Percentiles rank a stretch among this genome's conserved stretches.
phyloP scores from a whole-genome alignment of 2,797 vertebrate species.

The Cynodonichthys magdalenae region DNA sequence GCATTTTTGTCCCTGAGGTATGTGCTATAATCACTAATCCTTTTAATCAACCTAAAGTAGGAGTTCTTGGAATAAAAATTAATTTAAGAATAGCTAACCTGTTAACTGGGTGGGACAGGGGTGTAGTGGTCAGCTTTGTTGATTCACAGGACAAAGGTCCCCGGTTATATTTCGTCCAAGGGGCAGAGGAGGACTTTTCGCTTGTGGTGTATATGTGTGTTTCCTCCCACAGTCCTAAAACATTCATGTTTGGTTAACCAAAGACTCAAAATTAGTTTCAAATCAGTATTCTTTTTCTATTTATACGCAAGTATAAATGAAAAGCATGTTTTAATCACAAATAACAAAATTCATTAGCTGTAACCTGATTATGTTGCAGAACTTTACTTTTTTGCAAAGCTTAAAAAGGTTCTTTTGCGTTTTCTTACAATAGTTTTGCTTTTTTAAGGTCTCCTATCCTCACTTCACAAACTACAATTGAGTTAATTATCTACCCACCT shows the following conservation, averaged over 20 bases:
- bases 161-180: not conserved
- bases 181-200: no score
- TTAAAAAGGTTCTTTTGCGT: no score
- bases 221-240: no score
- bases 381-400: not conserved
- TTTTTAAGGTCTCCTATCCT: not conserved
- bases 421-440: not conserved
- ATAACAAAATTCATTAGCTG: not conserved
- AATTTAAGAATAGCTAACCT: not conserved
- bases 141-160: not conserved
- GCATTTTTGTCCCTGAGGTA: slow-evolving; percentile 9
- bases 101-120: no score
- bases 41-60: not conserved
- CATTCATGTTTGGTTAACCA: no score
- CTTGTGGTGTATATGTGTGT: no score
- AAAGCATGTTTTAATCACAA: no score
- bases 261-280: no score
- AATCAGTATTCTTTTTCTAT: no score
- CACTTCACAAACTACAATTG: not conserved
- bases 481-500: slow-evolving; percentile 18
- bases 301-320: no score
- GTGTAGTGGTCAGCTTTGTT: no score
- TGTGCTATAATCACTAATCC: not conserved
- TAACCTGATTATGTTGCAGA: not conserved
- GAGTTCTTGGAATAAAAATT: not conserved